Evolutionary conservation across 2,797 vertebrate species (phyloP).

Genomic region (Gephyroberyx darwinii): DNA sequence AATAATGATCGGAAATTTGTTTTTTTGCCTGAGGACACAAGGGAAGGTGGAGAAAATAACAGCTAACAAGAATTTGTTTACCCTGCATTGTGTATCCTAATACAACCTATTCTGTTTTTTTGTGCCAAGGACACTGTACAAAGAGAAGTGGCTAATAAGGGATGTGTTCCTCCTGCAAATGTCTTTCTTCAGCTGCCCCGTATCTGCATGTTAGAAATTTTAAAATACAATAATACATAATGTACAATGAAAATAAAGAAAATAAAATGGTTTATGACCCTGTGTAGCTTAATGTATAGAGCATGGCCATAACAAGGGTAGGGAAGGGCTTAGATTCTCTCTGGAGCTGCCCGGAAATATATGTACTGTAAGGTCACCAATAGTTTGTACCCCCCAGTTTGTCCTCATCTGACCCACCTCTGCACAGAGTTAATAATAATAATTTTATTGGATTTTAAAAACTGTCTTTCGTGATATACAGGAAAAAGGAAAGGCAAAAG

Average conservation of each 20-base stretch:
- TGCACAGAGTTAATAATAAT: not conserved
- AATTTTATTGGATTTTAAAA: not conserved
- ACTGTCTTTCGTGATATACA: not conserved
- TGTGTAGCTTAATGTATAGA: no score
- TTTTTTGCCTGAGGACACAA: not conserved
- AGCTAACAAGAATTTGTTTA: not conserved
- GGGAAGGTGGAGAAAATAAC: not conserved
- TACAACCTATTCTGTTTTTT: not conserved
- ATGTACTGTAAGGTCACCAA: no score
- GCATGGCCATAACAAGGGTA: no score
- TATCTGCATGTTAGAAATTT: no score
- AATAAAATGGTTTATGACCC: no score
- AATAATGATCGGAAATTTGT: conserved; percentile 25
- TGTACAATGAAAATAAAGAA: no score
- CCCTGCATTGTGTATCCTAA: not conserved
- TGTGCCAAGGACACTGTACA: not conserved
- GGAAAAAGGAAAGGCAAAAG: not conserved
- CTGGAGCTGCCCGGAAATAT: no score
- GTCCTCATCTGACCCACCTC: not conserved
- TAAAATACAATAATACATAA: no score
- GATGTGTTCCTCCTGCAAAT: not conserved
- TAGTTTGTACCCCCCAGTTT: not conserved
- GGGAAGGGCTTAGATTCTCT: no score
- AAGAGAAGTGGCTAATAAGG: not conserved
- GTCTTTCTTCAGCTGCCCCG: no score